A percentile compares a stretch with the other conserved stretches of the same genome.
Conservation (phyloP, 2,888 invertebrate genomes). For the Aleiodes leptofemur region DNA sequence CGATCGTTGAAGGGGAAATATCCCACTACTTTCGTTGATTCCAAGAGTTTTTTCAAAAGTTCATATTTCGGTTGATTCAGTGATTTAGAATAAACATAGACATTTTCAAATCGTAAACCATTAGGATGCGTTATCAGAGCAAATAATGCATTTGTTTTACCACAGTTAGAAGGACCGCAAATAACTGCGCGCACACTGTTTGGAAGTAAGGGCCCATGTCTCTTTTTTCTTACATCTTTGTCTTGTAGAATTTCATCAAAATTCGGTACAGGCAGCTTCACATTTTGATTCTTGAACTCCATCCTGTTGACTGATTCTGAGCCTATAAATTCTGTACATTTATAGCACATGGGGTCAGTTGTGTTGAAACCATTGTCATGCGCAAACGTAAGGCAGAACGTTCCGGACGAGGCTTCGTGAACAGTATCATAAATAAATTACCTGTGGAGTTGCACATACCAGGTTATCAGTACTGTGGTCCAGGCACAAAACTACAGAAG, state of each 20-base stretch:
- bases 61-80: constrained; percentile 63
- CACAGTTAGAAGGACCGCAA: constrained; percentile 53
- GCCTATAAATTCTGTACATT: background rate
- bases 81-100: constrained; percentile 61
- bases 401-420: constrained; percentile 47
- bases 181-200: constrained; percentile 55
- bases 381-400: background rate
- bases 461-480: background rate
- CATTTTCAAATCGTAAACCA: constrained; percentile 53
- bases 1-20: constrained; percentile 56
- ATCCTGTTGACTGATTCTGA: constrained; percentile 9
- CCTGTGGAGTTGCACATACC: constrained; percentile 54
- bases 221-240: background rate
- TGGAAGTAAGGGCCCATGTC: constrained; percentile 62
- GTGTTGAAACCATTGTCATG: background rate
- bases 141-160: constrained; percentile 54
- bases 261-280: constrained; percentile 40
- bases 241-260: constrained; percentile 36
- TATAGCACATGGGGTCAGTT: background rate
- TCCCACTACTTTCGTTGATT: constrained; percentile 54
- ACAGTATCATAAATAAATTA: constrained; percentile 50
- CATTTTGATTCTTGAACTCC: constrained; percentile 32
- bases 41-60: constrained; percentile 57
- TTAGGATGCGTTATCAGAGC: constrained; percentile 51
- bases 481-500: no score